These are phyloP conservation scores for Donacobius atricapilla DNA, from an alignment of 2,113 vertebrate species.

Conservation along the genomic window DNA sequence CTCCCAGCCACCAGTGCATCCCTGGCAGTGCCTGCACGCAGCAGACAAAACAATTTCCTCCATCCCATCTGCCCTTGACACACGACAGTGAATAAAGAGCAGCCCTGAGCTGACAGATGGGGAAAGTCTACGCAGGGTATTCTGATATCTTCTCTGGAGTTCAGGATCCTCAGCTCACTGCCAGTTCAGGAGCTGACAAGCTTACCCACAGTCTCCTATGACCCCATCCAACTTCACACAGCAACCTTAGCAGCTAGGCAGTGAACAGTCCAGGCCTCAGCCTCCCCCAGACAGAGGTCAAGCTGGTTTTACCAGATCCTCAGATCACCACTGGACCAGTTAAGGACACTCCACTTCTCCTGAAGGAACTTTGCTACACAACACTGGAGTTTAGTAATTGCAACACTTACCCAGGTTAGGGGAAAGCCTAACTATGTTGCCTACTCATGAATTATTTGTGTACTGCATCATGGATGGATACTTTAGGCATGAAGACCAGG, in stretches of 20 bases:
- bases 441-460: not conserved
- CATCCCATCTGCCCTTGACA: not conserved
- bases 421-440: not conserved
- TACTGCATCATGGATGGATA: not conserved
- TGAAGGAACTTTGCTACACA: not conserved
- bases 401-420: not conserved
- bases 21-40: not conserved
- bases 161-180: not conserved
- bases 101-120: accelerated
- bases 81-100: accelerated
- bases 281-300: not conserved
- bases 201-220: not conserved
- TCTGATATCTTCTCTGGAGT: not conserved
- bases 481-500: not conserved
- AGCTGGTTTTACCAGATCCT: not conserved
- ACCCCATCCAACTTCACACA: not conserved
- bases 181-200: not conserved
- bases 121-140: not conserved
- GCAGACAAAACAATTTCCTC: not conserved
- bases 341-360: not conserved
- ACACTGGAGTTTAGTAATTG: not conserved
- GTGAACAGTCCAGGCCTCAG: not conserved
- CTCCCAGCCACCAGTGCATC: not conserved
- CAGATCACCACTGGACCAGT: not conserved
- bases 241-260: not conserved